Evolutionary conservation across 2,797 vertebrate species (phyloP), one percentile per base, ranked within the genome.

Genomic region (Aeoliscus strigatus): DNA sequence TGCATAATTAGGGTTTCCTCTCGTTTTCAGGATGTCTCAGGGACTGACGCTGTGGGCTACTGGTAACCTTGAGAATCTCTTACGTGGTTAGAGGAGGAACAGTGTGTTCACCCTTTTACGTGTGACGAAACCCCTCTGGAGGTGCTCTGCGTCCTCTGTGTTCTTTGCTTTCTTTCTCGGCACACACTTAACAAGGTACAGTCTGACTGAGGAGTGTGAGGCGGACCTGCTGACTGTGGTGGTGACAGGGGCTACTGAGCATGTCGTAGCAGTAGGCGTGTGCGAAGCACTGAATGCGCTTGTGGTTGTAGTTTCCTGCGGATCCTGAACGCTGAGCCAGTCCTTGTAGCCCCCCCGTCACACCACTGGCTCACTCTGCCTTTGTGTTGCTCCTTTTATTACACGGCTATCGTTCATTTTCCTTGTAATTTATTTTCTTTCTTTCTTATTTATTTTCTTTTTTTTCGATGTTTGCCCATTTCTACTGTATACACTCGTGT

Each of bases 301-400:
- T 64, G 70, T 73, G 75, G 79, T 84, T 50, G 58, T 61, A 80
- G 84, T 87, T 90, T 90, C 89, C 89, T 90, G 89, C 88, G 73
- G 82, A 88, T 86, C 55, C 66, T 86, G 83, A 89, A 89, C 75
- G 79, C 89, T 90, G 89, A 90, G 89, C 89, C 89, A 90, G 86
- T 87, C 63, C 52, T 21, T 9, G 73, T 73, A 80, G 77, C 48
- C 11, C 72, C n/a, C 66, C 71, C 23, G 48, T 77, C 73, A 66
- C 77, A 67, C 70, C 74, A 42, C 38, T 33, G 57, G 59, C 48
- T 71, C 50, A 49, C 66, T 40, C 65, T 66, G 70, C 73, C 54
- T 42, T 55, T 63, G 53, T 75, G 77, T 80, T 78, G 70, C 79
- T 84, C 75, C 74, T 3, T 77, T 70, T 52, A 57, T 57, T 38